Conservation (phyloP, 2,888 invertebrate species). For the Diplazon laetatorius region DNA sequence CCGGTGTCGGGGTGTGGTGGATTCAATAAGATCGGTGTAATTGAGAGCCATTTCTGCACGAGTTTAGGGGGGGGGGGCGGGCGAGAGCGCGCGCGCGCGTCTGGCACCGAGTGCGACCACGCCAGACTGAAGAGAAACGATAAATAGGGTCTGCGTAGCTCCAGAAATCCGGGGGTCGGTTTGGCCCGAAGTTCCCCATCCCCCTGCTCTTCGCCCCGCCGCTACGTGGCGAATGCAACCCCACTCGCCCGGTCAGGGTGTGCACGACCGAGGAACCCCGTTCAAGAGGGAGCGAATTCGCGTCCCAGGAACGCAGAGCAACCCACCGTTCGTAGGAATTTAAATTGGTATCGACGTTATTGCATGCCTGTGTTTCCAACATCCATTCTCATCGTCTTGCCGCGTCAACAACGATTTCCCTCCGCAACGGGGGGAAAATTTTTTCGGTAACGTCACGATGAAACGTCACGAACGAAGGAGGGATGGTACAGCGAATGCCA, state of each 20-base stretch:
- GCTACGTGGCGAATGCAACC: slow-evolving; percentile 39
- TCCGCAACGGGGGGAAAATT: too few relatives aligned
- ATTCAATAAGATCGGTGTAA: slow-evolving; percentile 82
- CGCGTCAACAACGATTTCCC: slow-evolving; percentile 56
- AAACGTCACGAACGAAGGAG: slow-evolving; percentile 17
- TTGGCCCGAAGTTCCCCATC: too few relatives aligned
- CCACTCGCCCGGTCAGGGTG: slow-evolving; percentile 32
- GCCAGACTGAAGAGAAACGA: slow-evolving; percentile 69
- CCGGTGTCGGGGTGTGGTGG: slow-evolving; percentile 70
- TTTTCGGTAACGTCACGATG: slow-evolving; percentile 55
- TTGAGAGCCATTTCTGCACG: slow-evolving; percentile 82
- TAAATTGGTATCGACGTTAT: slow-evolving; percentile 74
- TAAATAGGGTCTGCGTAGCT: slow-evolving; percentile 72
- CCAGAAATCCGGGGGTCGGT: slow-evolving; percentile 44
- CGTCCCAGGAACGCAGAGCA: slow-evolving; percentile 34
- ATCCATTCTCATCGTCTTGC: slow-evolving; percentile 58
- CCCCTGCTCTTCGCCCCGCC: too few relatives aligned
- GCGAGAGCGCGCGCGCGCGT: slow-evolving; percentile 29
- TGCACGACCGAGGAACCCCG: slow-evolving; percentile 28
- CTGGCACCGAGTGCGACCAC: slow-evolving; percentile 65
- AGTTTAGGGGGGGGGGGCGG: too few relatives aligned
- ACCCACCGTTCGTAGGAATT: slow-evolving; percentile 70
- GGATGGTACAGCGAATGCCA: too few relatives aligned
- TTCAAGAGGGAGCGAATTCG: not conserved
- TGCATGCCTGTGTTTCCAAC: slow-evolving; percentile 56